These are phyloP conservation scores for Sturnira hondurensis DNA, from an alignment of 2,113 vertebrate genomes.

Conservation along the genomic window DNA sequence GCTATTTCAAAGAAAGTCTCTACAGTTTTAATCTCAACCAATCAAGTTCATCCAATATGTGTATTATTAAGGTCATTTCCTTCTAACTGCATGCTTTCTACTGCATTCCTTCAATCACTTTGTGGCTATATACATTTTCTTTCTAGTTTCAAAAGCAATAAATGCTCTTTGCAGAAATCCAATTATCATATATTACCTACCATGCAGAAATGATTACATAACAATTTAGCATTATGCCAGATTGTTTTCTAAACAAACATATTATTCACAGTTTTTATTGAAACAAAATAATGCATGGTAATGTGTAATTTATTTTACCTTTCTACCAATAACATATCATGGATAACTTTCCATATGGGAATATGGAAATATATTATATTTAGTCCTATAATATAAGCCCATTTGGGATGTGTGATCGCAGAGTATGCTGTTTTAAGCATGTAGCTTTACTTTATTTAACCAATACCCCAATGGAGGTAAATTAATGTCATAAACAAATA, in stretches of 20 bases:
- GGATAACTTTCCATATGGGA: background rate
- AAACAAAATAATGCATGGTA: background rate
- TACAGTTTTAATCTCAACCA: background rate
- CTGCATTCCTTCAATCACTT: background rate
- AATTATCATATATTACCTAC: background rate
- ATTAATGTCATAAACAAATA: slow-evolving; percentile 29
- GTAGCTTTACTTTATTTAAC: background rate
- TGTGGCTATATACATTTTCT: background rate
- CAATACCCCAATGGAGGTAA: background rate
- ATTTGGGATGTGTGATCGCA: background rate
- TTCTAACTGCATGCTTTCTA: background rate
- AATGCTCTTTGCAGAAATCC: background rate
- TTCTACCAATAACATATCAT: background rate
- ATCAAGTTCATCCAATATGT: background rate
- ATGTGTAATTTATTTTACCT: slow-evolving; percentile 8
- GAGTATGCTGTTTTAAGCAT: background rate
- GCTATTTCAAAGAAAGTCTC: slow-evolving; percentile 24
- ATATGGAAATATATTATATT: no score
- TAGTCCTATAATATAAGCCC: background rate
- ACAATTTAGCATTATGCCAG: background rate
- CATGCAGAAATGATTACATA: slow-evolving; percentile 40
- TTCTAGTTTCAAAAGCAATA: slow-evolving; percentile 24
- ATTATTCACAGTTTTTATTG: background rate
- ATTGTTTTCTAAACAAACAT: slow-evolving; percentile 22
- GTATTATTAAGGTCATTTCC: background rate